Percentiles rank a stretch among this genome's conserved stretches.
Evolutionary conservation across 2,797 vertebrate species (phyloP).

Genomic region (Delichon dasypus): DNA sequence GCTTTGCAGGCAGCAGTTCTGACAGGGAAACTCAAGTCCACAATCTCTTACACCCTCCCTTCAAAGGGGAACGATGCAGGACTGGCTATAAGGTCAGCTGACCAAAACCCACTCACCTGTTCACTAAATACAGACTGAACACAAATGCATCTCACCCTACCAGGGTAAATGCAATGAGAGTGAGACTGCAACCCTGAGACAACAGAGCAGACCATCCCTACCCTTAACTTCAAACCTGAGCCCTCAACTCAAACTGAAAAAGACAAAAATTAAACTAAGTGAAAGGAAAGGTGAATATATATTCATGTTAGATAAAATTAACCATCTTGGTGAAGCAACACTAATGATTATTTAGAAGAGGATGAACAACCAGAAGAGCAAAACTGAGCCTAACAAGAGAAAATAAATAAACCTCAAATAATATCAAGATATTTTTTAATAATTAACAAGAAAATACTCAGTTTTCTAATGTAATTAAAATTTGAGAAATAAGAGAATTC

Average conservation of each 20-base stretch:
- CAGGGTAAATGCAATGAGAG: not conserved
- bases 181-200: not conserved
- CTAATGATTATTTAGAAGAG: not conserved
- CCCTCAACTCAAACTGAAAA: not conserved
- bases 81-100: not conserved
- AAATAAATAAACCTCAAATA: conserved; percentile 12
- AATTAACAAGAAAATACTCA: not conserved
- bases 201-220: not conserved
- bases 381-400: not conserved
- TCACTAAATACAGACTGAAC: not conserved
- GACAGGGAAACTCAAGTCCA: not conserved
- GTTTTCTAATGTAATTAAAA: conserved; percentile 17
- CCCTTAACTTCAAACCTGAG: not conserved
- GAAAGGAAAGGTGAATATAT: not conserved
- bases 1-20: not conserved
- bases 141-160: not conserved
- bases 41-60: not conserved
- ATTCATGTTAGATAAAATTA: not conserved
- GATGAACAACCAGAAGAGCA: not conserved
- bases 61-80: not conserved
- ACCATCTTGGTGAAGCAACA: not conserved
- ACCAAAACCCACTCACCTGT: not conserved
- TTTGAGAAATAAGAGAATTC: not conserved
- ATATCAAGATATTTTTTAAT: not conserved
- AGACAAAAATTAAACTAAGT: not conserved